Conservation (phyloP, 2,113 vertebrate genomes). For the Tringa solitaria region DNA sequence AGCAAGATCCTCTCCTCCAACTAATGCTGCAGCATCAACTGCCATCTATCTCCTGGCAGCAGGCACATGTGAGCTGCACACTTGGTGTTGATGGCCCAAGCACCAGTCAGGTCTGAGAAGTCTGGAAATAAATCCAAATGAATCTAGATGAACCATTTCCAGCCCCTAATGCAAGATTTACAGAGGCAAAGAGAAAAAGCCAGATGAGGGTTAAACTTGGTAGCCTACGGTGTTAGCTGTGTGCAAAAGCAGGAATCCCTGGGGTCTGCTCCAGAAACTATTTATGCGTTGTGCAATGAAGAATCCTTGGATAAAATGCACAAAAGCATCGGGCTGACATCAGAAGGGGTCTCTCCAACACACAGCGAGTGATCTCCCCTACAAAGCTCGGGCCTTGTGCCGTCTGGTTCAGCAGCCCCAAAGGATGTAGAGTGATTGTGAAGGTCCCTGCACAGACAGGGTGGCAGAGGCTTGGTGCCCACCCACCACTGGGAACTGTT, state of each 20-base stretch:
- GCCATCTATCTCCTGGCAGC: background rate
- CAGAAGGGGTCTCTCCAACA: background rate
- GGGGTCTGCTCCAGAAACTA: background rate
- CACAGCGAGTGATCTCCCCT: background rate
- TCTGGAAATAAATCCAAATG: background rate
- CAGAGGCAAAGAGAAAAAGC: background rate
- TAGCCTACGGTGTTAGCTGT: background rate
- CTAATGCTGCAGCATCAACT: background rate
- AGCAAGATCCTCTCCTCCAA: background rate
- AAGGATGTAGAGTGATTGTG: background rate
- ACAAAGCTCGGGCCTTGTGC: background rate
- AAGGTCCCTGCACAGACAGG: background rate
- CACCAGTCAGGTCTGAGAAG: background rate
- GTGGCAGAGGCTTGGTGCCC: background rate
- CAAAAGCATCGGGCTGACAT: background rate
- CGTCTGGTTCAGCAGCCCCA: background rate
- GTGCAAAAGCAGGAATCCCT: background rate
- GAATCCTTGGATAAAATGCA: background rate
- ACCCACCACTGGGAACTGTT: background rate
- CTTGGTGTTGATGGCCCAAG: background rate
- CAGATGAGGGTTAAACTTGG: background rate
- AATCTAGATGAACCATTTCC: background rate
- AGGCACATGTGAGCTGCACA: rapidly evolving
- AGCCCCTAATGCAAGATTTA: background rate
- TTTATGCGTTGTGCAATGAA: rapidly evolving